These are phyloP conservation scores for Schizopygopsis pylzovi DNA, from an alignment of 2,797 vertebrate genomes.

Conservation along the genomic window DNA sequence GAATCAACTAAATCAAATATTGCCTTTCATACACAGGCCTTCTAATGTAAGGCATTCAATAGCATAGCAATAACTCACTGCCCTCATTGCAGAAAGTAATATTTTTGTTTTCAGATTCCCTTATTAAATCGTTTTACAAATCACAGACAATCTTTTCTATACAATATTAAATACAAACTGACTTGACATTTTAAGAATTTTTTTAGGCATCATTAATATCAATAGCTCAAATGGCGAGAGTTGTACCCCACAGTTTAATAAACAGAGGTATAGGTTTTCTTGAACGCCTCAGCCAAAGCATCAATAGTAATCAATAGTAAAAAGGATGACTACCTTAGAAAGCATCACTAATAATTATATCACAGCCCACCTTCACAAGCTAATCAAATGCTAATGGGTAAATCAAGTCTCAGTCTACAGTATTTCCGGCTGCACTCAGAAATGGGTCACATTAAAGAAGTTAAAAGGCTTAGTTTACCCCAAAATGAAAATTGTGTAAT, in stretches of 20 bases:
- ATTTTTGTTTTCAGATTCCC: neutral
- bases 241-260: neutral
- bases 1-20: slow-evolving; percentile 16
- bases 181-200: too few species aligned
- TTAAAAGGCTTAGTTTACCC: neutral
- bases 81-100: neutral
- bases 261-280: neutral
- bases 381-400: slow-evolving; percentile 11
- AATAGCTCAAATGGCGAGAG: neutral
- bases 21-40: neutral
- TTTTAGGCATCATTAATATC: neutral
- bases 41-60: neutral
- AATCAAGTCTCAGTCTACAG: slow-evolving; percentile 6
- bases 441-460: neutral
- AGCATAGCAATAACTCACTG: neutral
- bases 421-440: neutral
- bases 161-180: neutral
- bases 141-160: neutral
- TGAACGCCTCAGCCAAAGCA: neutral
- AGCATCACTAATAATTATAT: neutral
- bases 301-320: neutral
- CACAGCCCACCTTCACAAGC: neutral
- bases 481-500: neutral
- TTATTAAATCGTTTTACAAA: neutral
- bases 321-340: neutral